Percentiles rank a stretch among this genome's conserved stretches.
Conservation (phyloP, 2,888 invertebrate genomes). For the Scaptodrosophila latifasciaeformis region DNA sequence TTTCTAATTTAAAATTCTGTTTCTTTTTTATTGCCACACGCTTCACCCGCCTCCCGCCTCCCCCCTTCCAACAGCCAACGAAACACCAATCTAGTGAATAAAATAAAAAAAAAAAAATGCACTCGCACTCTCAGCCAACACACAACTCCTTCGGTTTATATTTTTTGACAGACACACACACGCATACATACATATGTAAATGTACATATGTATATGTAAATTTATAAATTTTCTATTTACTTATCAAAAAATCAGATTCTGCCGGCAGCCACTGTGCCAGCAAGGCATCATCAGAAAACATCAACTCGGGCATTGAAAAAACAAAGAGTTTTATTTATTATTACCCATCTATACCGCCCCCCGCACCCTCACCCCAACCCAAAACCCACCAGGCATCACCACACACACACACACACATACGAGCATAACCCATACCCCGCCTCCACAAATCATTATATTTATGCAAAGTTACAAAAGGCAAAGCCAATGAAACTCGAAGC, state of each 20-base stretch:
- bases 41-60: too few relatives aligned
- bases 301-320: conserved; percentile 47
- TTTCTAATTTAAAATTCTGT: conserved; percentile 69
- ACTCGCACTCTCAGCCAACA: neutral
- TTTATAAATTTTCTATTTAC: conserved; percentile 67
- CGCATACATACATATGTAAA: conserved; percentile 1
- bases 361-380: neutral
- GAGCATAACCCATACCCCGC: too few relatives aligned
- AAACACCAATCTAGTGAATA: too few relatives aligned
- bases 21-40: conserved; percentile 67
- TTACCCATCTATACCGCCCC: conserved; percentile 22
- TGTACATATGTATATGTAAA: conserved; percentile 43
- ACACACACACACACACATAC: conserved; percentile 18
- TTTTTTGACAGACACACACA: neutral
- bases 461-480: neutral
- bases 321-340: conserved; percentile 59
- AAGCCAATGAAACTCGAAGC: neutral
- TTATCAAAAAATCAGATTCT: conserved; percentile 61
- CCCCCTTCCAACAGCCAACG: too few relatives aligned
- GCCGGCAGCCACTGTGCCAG: conserved; percentile 5
- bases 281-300: conserved; percentile 13
- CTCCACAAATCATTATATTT: too few relatives aligned
- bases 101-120: too few relatives aligned
- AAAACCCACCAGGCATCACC: neutral
- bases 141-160: too few relatives aligned